These are phyloP conservation scores for Ormyrus rosae DNA, from an alignment of 2,888 invertebrate species.

Conservation along the genomic window DNA sequence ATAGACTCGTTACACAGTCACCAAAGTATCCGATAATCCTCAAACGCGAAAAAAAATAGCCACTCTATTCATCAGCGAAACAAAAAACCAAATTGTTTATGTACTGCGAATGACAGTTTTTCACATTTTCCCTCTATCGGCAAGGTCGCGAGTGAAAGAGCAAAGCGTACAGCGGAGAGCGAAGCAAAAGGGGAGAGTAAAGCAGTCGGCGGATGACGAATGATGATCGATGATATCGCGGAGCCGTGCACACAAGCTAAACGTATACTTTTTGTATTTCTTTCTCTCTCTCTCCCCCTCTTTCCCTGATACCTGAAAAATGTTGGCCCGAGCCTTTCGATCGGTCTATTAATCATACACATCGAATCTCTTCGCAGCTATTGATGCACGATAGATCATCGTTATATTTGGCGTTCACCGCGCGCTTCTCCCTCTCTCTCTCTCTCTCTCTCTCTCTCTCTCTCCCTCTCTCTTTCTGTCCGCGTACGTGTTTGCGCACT, in stretches of 20 bases:
- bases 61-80: too few species aligned
- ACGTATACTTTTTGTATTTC: not conserved
- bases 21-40: too few species aligned
- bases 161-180: not conserved
- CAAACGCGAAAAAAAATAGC: too few species aligned
- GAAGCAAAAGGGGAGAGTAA: constrained; percentile 4
- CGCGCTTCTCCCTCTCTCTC: not conserved
- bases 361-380: constrained; percentile 40
- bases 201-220: constrained; percentile 33
- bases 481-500: not conserved
- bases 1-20: too few species aligned
- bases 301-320: constrained; percentile 25
- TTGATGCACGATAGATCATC: constrained; percentile 45
- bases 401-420: constrained; percentile 6
- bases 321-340: not conserved
- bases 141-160: constrained; percentile 8
- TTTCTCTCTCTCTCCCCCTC: constrained; percentile 7
- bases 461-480: constrained; percentile 1
- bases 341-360: constrained; percentile 41
- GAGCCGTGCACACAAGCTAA: not conserved
- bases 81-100: not conserved
- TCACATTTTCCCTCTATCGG: not conserved
- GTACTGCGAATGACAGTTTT: constrained; percentile 25
- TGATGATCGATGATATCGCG: constrained; percentile 45
- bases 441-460: constrained; percentile 21